Conservation (phyloP, 2,113 vertebrate genomes). For the human region DNA sequence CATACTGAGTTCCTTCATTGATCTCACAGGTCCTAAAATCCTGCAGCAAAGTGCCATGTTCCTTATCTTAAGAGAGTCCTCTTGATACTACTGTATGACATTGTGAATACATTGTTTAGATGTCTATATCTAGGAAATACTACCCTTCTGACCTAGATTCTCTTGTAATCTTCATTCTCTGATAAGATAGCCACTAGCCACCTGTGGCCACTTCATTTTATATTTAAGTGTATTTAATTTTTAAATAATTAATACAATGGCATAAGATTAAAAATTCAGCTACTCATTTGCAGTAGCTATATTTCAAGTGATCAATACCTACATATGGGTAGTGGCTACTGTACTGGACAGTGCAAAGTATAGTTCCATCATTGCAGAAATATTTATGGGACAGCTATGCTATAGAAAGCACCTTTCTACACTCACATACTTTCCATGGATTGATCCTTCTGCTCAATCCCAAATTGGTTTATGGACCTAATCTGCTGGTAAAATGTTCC, state of each 20-base stretch:
- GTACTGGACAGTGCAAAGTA: not conserved
- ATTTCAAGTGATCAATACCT: not conserved
- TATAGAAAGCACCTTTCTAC: not conserved
- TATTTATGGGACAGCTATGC: not conserved
- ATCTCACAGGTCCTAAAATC: not conserved
- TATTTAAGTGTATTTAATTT: not conserved
- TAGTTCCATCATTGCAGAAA: not conserved
- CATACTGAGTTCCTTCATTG: not conserved
- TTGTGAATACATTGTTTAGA: not conserved
- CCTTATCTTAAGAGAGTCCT: not conserved
- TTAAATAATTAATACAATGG: not conserved
- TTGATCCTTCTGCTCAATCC: not conserved
- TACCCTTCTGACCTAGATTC: not conserved
- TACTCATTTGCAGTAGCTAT: not conserved
- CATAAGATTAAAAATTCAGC: not conserved
- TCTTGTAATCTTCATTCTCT: not conserved
- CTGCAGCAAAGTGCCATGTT: not conserved
- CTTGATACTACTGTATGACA: not conserved
- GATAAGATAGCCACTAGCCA: not conserved
- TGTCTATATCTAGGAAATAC: not conserved
- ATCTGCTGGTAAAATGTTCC: not conserved
- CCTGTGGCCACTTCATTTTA: not conserved
- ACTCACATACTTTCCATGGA: not conserved
- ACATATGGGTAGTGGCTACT: not conserved
- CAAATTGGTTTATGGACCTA: not conserved